Evolutionary conservation across 2,888 invertebrate genomes (phyloP), one percentile per base, ranked within the genome.

Genomic region (Odontocolon sp.): DNA sequence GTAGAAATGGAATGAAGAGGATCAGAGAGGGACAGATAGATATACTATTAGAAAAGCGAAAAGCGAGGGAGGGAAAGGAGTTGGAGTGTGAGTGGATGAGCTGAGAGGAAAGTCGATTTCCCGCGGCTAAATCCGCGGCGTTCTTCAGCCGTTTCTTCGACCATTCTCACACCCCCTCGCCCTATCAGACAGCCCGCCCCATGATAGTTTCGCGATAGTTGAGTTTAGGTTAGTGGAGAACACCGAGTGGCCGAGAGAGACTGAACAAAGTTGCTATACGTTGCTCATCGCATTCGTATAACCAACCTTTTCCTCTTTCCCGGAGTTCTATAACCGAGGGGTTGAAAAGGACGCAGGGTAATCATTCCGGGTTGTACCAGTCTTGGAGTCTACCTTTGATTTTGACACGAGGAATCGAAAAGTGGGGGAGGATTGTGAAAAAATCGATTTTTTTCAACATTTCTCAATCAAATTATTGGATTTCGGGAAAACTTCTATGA

Each of bases 191-290:
- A 16, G 36, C 31, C 23, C 45, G 18, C 56, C 18, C 14, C 16
- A 42, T 70, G 61, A 70, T 45, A 64, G 71, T 63, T 71, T 71
- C 45, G 28, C 54, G 63, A 63, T 64, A 33, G 71, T 71, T 63
- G 54, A 56, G 63, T 47, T 47, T 56, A 31, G 33, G 21, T 63
- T 14, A 54, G 33, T 61, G 54, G 54, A 63, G 52, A 52, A n/a
- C 38, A 21, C 0, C 42, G 21, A 56, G 54, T 56, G 71, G 26
- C 36, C 21, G 28, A n/a, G n/a, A n/a, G n/a, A n/a, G n/a, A n/a
- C n/a, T 14, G 28, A 63, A 56, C 16, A 56, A 71, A 71, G 28
- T 64, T 45, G 11, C 33, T 21, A 26, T 14, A 2, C 26, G 23
- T 14, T 36, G 18, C 42, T 57, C 21, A 11, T 23, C 38, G 8